These are phyloP conservation scores for Oconnorella tubifera DNA, from an alignment of 2,888 invertebrate genomes.

Conservation along the genomic window DNA sequence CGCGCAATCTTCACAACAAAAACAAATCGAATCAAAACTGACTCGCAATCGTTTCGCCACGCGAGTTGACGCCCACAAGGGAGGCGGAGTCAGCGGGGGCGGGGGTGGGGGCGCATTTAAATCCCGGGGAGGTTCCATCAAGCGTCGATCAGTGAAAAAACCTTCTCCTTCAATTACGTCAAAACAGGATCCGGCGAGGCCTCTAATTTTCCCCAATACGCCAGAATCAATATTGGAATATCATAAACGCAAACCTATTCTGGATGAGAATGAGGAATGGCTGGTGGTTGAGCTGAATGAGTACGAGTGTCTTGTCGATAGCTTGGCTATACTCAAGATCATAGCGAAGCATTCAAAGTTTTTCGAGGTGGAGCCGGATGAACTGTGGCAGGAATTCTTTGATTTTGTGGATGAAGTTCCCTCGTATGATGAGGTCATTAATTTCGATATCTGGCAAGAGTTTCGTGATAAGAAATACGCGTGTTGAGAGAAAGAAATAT, in stretches of 20 bases:
- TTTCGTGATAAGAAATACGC: background rate
- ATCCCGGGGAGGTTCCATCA: no score
- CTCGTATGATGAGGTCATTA: slow-evolving; percentile 37
- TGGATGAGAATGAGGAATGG: slow-evolving; percentile 37
- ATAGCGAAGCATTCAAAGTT: slow-evolving; percentile 38
- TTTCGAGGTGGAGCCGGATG: slow-evolving; percentile 38
- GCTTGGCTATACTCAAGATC: slow-evolving; percentile 26
- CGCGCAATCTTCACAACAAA: no score
- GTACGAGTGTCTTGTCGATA: slow-evolving; percentile 37
- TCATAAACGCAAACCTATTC: slow-evolving; percentile 34
- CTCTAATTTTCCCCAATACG: slow-evolving; percentile 31
- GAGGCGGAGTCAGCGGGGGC: no score
- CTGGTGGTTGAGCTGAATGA: slow-evolving; percentile 38
- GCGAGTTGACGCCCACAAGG: no score
- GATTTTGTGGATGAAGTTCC: slow-evolving; percentile 35
- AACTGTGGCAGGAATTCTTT: slow-evolving; percentile 39
- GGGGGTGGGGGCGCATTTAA: no score
- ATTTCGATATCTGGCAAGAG: slow-evolving; percentile 17
- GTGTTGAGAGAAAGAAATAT: no score
- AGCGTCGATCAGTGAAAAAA: no score
- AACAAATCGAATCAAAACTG: no score
- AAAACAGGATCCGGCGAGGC: slow-evolving; percentile 19
- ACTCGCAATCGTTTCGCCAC: no score
- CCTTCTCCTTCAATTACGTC: no score
- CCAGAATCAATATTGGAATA: slow-evolving; percentile 36